These are phyloP conservation scores for Scotopteryx bipunctaria DNA, from an alignment of 2,888 invertebrate species.

Conservation along the genomic window DNA sequence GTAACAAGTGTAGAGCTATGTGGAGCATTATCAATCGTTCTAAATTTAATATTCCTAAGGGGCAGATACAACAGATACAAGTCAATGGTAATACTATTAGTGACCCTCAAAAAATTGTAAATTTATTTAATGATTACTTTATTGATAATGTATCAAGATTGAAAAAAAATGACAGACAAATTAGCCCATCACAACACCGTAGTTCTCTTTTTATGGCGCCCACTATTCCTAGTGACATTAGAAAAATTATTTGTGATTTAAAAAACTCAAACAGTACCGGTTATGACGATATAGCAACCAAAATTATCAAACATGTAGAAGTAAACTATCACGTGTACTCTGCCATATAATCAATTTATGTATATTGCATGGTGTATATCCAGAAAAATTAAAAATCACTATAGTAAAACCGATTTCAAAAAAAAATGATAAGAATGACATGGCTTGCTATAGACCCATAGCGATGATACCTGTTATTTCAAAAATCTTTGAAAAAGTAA, in stretches of 20 bases:
- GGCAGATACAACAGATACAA: background rate
- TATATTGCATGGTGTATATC: background rate
- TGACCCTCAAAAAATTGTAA: too few relatives aligned
- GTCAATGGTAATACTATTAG: too few relatives aligned
- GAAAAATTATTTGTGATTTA: background rate
- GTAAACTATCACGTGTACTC: background rate
- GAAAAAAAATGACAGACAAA: background rate
- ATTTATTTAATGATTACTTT: background rate
- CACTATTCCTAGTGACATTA: too few relatives aligned
- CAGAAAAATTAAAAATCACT: background rate
- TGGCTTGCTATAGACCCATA: too few relatives aligned
- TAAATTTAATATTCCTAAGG: conserved; percentile 1
- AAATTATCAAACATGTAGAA: background rate
- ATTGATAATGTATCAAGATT: too few relatives aligned
- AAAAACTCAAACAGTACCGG: background rate
- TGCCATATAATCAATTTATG: background rate
- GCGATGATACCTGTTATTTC: too few relatives aligned
- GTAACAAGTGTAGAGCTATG: background rate
- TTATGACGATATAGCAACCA: background rate
- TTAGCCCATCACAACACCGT: background rate
- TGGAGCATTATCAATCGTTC: background rate
- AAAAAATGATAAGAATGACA: too few relatives aligned
- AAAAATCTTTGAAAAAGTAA: too few relatives aligned
- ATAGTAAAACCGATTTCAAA: too few relatives aligned
- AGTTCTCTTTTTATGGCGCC: too few relatives aligned